Evolutionary conservation across 1,140 invertebrate species (phyloP), one percentile per base, ranked within the genome.

Genomic region (Drosophila saltans): DNA sequence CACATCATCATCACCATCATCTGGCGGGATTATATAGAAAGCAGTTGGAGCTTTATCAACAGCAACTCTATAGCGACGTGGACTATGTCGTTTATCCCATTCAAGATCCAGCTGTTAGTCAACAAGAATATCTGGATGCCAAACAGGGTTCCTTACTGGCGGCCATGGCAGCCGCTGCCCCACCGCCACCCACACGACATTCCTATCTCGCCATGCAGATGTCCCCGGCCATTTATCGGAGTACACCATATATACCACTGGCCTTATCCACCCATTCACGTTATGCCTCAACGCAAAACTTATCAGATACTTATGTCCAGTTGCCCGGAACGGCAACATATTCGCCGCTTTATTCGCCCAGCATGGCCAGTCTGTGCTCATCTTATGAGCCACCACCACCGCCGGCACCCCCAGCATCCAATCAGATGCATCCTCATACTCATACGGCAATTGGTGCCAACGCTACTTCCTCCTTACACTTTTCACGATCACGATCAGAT

Each of bases 71-170:
- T 76, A 97, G 97, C 41, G 97, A 97, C 80, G 96, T 97, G 4
- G 97, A 98, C 91, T 98, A 97, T 82, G 97, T 97, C 0, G 96
- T 97, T 90, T 98, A 97, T 84, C 97, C 97, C 0, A 92, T 97
- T 57, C 97, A 97, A 92, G 97, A 98, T 92, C 97, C 97, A 24
- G 95, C 96, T 0, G 94, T 97, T 21, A 97, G 96, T 67, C 96
- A 97, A 90, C 97, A 97, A 91, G 97, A 98, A 89, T 98, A 98
- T 92, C 94, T 97, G 76, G 97, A 97, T 80, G 96, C 96, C 6
- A 97, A 97, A 85, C 94, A 96, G 81, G 96, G 96, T 2, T 95
- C 94, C 0, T 80, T 95, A 5, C 75, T 95, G 33, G 94, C 95
- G 0, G 94, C 94, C 5, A 93, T 95, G 92, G 94, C 94, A 4